Base-by-base conservation (phyloP, 2,888 invertebrate genomes). In the Limnephilus marmoratus region DNA sequence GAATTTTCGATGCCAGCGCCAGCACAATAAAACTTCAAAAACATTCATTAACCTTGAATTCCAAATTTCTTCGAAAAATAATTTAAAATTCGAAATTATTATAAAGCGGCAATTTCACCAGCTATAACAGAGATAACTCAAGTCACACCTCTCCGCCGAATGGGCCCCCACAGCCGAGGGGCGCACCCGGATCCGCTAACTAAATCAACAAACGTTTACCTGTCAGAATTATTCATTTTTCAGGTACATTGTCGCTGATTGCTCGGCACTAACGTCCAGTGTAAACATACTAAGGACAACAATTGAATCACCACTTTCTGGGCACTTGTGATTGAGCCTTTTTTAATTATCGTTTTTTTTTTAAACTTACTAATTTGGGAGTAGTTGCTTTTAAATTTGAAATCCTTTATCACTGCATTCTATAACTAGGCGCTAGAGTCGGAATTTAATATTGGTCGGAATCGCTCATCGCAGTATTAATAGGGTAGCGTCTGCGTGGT, bases 191-290 rank as follows among this genome's bases (percentile, higher is more conserved):
- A 86, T 86, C 49, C 29, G 86, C 86, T 45, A 37, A 45, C 45
- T 86, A 49, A 86, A 86, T 86, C 86, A 45, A 41, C 49, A 86
- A 86, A 49, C 9, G n/a, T 37, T 85, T 85, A 45, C 86, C 86
- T 86, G 86, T 49, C 15, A 37, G 37, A 37, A 83, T 83, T 83
- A 83, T 83, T 37, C 31, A 37, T 34, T 34, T 34, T 24, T 9
- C 24, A 41, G 37, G 11, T 68, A 68, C 24, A n/a, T 68, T 9
- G 18, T 68, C 68, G 68, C 68, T 18, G 68, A 68, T 68, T 68
- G 34, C 34, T 83, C n/a, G 45, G 13, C 41, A 86, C n/a, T 12
- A 13, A 29, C 49, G 86, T 86, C 15, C 86, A 49, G 11, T 85
- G 37, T 85, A 45, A 85, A 45, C 85, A 85, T 7, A 68, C 68